Evolutionary conservation across 92 coral and sea anemone species (phyloP).

Genomic region (Palythoa heliodiscus): DNA sequence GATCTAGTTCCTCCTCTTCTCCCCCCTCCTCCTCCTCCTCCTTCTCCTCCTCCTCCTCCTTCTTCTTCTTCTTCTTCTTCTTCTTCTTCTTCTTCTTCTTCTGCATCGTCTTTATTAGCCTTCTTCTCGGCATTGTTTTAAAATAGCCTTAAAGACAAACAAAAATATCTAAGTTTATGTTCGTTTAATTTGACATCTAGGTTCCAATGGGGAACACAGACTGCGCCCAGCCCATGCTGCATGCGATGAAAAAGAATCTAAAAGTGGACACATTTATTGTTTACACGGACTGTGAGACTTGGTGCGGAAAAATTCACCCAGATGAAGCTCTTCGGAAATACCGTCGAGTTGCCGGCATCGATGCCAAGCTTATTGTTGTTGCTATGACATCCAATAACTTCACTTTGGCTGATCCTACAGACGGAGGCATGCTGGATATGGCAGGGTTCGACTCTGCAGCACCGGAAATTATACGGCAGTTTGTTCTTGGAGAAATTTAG

Average conservation of each 20-base stretch:
- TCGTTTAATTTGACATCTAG: constrained; percentile 31
- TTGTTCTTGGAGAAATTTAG: constrained; percentile 73
- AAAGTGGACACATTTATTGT: constrained; percentile 86
- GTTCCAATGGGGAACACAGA: constrained; percentile 95
- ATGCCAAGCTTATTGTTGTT: constrained; percentile 94
- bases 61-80: no score
- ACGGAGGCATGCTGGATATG: constrained; percentile 97
- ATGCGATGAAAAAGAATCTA: constrained; percentile 74
- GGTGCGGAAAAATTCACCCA: constrained; percentile 73
- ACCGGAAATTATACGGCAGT: constrained; percentile 86
- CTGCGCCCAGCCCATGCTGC: constrained; percentile 94
- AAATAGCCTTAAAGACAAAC: neutral
- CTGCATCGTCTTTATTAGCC: no score
- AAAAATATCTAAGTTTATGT: neutral
- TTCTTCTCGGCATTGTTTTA: neutral
- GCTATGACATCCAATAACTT: constrained; percentile 99
- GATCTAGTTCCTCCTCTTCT: no score
- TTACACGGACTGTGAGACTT: constrained; percentile 70
- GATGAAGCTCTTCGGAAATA: constrained; percentile 78
- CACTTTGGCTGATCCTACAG: constrained; percentile 94
- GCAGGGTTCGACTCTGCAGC: constrained; percentile 97
- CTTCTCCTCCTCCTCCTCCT: no score
- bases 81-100: no score
- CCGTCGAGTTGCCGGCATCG: constrained; percentile 70
- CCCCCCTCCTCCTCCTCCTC: no score